These are phyloP conservation scores for Thaumetopoea pityocampa DNA, from an alignment of 1,140 invertebrate genomes.

Conservation along the genomic window DNA sequence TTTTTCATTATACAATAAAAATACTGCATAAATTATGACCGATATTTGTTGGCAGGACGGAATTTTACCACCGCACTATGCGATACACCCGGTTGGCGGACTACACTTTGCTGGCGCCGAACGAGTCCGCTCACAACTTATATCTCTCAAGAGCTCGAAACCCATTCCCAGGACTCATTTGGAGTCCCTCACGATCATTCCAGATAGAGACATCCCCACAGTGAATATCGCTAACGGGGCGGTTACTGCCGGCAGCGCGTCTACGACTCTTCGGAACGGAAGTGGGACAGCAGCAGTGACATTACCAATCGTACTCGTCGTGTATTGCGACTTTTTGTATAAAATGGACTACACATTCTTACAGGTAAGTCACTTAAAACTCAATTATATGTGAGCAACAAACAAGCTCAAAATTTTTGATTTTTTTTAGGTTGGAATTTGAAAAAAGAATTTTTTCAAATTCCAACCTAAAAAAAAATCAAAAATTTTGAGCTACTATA, in stretches of 20 bases:
- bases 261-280: too few species aligned
- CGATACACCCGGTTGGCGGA: slow-evolving; percentile 51
- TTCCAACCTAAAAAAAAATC: too few species aligned
- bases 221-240: too few species aligned
- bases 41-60: slow-evolving; percentile 32
- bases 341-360: slow-evolving; percentile 61
- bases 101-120: slow-evolving; percentile 61
- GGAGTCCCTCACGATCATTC: slow-evolving; percentile 35
- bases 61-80: slow-evolving; percentile 42
- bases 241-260: too few species aligned
- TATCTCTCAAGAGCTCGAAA: slow-evolving; percentile 31
- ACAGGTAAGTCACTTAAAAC: slow-evolving; percentile 45
- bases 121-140: slow-evolving; percentile 41
- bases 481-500: too few species aligned
- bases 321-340: slow-evolving; percentile 49
- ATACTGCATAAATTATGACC: neutral
- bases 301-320: slow-evolving; percentile 38
- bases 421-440: too few species aligned
- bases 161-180: too few species aligned
- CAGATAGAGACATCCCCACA: slow-evolving; percentile 24
- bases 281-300: slow-evolving; percentile 1
- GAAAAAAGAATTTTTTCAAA: too few species aligned
- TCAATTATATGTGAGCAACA: too few species aligned
- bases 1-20: neutral
- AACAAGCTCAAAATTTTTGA: too few species aligned